Base-by-base conservation (phyloP, 1,140 invertebrate species). In the Lepidurus apus region DNA sequence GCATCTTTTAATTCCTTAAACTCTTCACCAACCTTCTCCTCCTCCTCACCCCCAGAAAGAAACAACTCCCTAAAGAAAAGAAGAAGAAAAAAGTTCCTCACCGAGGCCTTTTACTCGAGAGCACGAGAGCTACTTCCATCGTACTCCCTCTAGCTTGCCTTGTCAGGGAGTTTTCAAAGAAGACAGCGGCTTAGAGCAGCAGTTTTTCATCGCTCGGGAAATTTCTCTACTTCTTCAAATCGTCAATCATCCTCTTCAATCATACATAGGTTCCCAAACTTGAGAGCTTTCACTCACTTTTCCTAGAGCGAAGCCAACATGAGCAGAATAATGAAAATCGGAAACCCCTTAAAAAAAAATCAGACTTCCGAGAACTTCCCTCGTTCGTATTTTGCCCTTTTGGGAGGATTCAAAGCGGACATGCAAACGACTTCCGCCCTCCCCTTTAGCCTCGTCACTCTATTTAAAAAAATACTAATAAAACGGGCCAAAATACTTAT, bases 121-220 rank as follows among this genome's bases (percentile, higher is more conserved):
- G 53, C 53, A 65, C 21, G 9, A 21, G 53, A 21, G n/a, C 53
- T n/a, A 65, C 53, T 65, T 65, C 53, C 53, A 65, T 8, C 9
- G 53, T 21, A 65, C 21, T 65, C 17, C 53, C 53, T 65, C 34
- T 13, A 65, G 53, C 53, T 65, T 65, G 53, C 53, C 13, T n/a
- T 65, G 53, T 65, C 53, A 65, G 53, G 53, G 53, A 65, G 53
- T 65, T 65, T 65, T 65, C n/a, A 65, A 65, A 65, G 53, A 13
- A 65, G 53, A 65, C 53, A 65, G n/a, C 53, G 53, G 53, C 53
- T 65, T 65, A 65, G 53, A 65, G 53, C 53, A 65, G 53, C 53
- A 65, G 53, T 65, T 65, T 65, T 21, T 65, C 53, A 65, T 65
- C 53, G 53, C 53, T 65, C 21, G 9, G 53, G 7, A 65, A 65